Evolutionary conservation across 2,888 invertebrate species (phyloP).

Genomic region (Argyra leucocephala): DNA sequence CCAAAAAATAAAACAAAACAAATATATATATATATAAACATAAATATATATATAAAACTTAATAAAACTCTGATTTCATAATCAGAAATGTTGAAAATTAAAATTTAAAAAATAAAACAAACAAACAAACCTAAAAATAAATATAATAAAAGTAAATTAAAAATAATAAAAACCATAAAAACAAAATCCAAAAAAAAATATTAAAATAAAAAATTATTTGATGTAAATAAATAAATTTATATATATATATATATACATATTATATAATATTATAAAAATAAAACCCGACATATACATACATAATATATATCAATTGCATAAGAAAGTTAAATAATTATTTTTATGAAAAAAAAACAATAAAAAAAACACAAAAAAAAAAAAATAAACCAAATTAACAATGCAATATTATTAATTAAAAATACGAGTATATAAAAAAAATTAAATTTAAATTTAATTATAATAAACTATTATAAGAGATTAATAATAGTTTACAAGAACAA

Average conservation of each 20-base stretch:
- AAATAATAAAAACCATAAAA: too few relatives aligned
- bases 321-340: neutral
- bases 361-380: neutral
- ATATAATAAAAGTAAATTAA: too few relatives aligned
- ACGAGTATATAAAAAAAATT: too few relatives aligned
- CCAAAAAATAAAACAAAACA: too few relatives aligned
- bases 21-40: neutral
- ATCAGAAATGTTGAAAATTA: neutral
- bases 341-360: neutral
- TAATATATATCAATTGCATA: neutral
- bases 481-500: neutral
- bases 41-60: neutral
- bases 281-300: neutral
- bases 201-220: neutral
- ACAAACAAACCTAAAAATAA: neutral
- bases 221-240: neutral
- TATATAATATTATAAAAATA: too few relatives aligned
- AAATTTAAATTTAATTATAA: too few relatives aligned
- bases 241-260: neutral
- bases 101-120: neutral
- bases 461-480: neutral
- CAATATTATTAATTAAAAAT: neutral
- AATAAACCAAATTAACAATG: neutral
- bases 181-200: neutral
- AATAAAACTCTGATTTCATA: neutral